Evolutionary conservation across 2,113 vertebrate genomes (phyloP), one percentile per base, ranked within the genome.

Genomic region (Pithys albifrons): DNA sequence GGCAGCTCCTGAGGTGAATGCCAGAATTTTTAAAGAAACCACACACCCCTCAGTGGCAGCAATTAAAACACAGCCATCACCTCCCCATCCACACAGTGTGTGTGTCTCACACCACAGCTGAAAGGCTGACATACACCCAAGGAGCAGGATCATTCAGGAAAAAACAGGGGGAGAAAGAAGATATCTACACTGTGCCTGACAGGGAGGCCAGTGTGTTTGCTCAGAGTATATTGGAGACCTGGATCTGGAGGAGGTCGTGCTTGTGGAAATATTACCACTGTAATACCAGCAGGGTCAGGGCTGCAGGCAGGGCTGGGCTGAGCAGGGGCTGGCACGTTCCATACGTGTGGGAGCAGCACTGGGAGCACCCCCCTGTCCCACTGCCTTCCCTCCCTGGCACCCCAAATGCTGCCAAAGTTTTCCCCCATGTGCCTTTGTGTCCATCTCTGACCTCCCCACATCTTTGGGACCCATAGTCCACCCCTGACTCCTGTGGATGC

Each of bases 211-310:
- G 91, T 11, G 5, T 93, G 92, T 97, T 97, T 97, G 96, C 93
- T 97, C 95, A 96, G 93, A 81, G 69, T 5, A 57, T 93, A 94
- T 96, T 95, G 93, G 29, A 95, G 95, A 55, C 85, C 92, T 76
- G 10, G 91, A 12, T 6, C 19, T 1, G 29, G 91, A 58, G 88
- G 64, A 95, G 96, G 95, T 96, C 93, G 11, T 0, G 64, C 79
- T 29, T 96, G 92, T 88, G 94, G 93, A 92, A 95, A 96, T 87
- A 89, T 93, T 87, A 58, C 70, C 37, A 4, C 79, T 69, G 87
- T 87, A 72, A 91, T 80, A 41, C 4, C 20, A 66, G 82, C 73
- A 1, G 45, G 89, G 91, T 70, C 73, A 12, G 1, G 45, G 33
- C 96, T 43, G 88, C 37, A 9, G 85, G 85, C 5, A 0, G 85